Evolutionary conservation across 2,113 vertebrate species (phyloP).

Genomic region (Patagioenas fasciata): DNA sequence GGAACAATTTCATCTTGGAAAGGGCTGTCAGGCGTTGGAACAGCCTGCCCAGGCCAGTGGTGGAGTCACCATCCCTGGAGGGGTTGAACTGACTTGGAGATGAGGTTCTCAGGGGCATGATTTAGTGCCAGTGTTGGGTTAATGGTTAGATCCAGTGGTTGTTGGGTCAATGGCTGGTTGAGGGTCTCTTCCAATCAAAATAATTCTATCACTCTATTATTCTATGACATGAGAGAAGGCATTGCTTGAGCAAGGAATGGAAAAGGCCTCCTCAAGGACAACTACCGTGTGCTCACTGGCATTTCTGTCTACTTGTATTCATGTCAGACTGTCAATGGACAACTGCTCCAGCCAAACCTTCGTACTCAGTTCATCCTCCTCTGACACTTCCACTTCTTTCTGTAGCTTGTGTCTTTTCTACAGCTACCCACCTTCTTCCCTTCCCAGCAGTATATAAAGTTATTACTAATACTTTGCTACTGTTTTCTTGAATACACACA

Average conservation of each 20-base stretch:
- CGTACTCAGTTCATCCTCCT: accelerated
- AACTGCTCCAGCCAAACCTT: background rate
- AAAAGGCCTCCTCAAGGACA: background rate
- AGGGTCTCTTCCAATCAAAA: no score
- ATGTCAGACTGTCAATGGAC: background rate
- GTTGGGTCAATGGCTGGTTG: no score
- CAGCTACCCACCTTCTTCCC: background rate
- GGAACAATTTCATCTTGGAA: no score
- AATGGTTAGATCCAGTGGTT: no score
- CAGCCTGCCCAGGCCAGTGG: no score
- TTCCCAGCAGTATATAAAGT: background rate
- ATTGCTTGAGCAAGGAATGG: background rate
- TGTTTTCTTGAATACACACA: background rate
- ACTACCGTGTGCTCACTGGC: accelerated
- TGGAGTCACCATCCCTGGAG: no score
- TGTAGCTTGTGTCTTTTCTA: background rate
- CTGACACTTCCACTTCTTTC: background rate
- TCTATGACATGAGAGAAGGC: background rate
- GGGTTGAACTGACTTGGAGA: no score
- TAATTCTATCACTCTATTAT: no score
- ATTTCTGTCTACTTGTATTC: background rate
- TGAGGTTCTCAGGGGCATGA: no score
- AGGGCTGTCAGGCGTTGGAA: no score
- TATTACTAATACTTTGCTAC: background rate
- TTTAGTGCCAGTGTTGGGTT: no score